These are phyloP conservation scores for Capromys pilorides DNA, from an alignment of 2,797 vertebrate species.

Conservation along the genomic window DNA sequence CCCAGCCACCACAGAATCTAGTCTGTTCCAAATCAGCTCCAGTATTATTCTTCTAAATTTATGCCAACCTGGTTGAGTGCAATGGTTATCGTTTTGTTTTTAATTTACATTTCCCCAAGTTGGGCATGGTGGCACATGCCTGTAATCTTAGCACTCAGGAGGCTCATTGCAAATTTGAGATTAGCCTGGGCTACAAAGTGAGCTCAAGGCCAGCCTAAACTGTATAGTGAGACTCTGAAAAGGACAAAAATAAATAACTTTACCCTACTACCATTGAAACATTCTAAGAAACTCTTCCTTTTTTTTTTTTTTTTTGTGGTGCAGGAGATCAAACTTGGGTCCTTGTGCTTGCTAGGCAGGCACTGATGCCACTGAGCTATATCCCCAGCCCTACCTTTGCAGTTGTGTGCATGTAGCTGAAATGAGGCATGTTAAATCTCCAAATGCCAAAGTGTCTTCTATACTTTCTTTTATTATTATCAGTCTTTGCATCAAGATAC, in stretches of 20 bases:
- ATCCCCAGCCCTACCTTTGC: neutral
- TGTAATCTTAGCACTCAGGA: too few relatives aligned
- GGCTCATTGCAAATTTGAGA: too few relatives aligned
- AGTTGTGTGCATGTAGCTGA: neutral
- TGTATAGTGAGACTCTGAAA: too few relatives aligned
- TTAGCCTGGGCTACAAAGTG: too few relatives aligned
- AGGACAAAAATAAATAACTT: neutral
- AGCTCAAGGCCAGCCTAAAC: too few relatives aligned
- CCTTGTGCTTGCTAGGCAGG: too few relatives aligned
- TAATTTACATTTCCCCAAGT: neutral
- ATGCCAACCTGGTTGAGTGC: neutral
- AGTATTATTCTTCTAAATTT: neutral
- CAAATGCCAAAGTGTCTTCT: slow-evolving; percentile 67
- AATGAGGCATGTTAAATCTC: slow-evolving; percentile 34
- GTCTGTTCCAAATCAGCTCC: neutral
- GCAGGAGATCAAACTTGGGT: too few relatives aligned
- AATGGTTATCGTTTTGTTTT: neutral
- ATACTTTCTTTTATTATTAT: slow-evolving; percentile 75
- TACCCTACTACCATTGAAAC: neutral
- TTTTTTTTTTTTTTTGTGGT: too few relatives aligned
- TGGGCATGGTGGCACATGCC: too few relatives aligned
- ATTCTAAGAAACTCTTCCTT: neutral
- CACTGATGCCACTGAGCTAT: too few relatives aligned
- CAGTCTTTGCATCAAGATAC: slow-evolving; percentile 72
- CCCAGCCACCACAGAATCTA: too few relatives aligned